These are phyloP conservation scores for Heterocephalus glaber DNA, from an alignment of 2,113 vertebrate genomes.

Conservation along the genomic window DNA sequence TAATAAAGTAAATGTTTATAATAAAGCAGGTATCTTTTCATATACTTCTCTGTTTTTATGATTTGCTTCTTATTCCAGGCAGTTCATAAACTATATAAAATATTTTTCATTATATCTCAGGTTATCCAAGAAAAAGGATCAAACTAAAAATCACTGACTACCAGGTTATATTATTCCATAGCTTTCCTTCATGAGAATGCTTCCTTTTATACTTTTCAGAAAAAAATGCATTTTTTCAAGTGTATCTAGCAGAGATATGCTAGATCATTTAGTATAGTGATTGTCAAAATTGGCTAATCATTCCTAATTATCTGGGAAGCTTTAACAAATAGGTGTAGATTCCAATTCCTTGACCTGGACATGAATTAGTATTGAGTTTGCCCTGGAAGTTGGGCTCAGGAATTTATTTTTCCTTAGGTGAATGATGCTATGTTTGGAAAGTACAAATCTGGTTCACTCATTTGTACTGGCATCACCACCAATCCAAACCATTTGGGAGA, in stretches of 20 bases:
- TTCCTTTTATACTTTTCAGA: not conserved
- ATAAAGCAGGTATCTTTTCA: not conserved
- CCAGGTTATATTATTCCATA: not conserved
- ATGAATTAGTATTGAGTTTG: not conserved
- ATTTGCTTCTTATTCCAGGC: conserved; percentile 13
- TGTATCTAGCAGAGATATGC: not conserved
- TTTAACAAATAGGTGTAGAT: not conserved
- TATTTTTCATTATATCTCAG: conserved; percentile 39
- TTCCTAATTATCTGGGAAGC: not conserved
- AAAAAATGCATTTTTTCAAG: not conserved
- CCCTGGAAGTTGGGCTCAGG: not conserved
- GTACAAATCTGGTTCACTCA: not conserved
- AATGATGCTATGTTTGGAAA: not conserved
- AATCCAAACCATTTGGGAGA: not conserved
- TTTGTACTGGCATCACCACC: not conserved
- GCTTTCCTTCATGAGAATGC: not conserved
- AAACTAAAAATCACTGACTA: not conserved
- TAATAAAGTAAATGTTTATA: conserved; percentile 27
- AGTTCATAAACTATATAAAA: not conserved
- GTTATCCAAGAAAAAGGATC: not conserved
- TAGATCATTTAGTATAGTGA: not conserved
- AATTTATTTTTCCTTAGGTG: not conserved
- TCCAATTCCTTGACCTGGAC: not conserved
- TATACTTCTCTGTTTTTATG: not conserved
- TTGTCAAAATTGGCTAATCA: not conserved